phyloP scores from a whole-genome alignment of 2,888 invertebrate species.

The Julus scanicus region DNA sequence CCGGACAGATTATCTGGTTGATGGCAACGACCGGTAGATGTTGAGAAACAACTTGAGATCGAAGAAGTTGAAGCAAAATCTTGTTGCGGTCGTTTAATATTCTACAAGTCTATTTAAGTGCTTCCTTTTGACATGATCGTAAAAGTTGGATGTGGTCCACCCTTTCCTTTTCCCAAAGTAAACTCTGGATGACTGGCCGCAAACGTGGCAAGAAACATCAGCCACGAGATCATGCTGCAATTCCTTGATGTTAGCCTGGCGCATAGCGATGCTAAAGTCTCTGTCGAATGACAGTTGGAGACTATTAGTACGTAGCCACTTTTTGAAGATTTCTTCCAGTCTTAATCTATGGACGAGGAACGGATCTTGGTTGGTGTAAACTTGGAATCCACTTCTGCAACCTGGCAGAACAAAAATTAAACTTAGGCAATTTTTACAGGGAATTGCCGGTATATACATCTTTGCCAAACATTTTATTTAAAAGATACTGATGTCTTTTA shows the following conservation, averaged over 20 bases:
- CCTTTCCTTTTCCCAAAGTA: not conserved
- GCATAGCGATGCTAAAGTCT: not conserved
- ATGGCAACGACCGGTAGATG: too few relatives aligned
- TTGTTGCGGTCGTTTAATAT: not conserved
- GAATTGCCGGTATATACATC: not conserved
- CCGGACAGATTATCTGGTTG: too few relatives aligned
- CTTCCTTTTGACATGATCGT: not conserved
- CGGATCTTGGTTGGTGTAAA: not conserved
- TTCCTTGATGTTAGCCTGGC: not conserved
- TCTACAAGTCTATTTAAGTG: not conserved
- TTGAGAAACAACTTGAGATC: too few relatives aligned
- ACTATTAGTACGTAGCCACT: not conserved
- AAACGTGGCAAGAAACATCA: not conserved
- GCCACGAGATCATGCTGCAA: not conserved
- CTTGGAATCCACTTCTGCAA: not conserved
- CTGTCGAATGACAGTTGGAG: conserved; percentile 4
- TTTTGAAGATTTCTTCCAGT: conserved; percentile 5
- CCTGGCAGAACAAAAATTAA: conserved; percentile 28
- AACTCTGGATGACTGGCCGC: not conserved
- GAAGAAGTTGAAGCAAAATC: too few relatives aligned
- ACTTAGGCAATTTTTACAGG: not conserved
- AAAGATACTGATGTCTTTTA: not conserved
- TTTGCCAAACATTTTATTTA: not conserved
- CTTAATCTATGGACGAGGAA: not conserved
- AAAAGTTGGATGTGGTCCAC: conserved; percentile 34